Conservation (phyloP, 1,140 invertebrate species). For the Leptoteleia sp. region DNA sequence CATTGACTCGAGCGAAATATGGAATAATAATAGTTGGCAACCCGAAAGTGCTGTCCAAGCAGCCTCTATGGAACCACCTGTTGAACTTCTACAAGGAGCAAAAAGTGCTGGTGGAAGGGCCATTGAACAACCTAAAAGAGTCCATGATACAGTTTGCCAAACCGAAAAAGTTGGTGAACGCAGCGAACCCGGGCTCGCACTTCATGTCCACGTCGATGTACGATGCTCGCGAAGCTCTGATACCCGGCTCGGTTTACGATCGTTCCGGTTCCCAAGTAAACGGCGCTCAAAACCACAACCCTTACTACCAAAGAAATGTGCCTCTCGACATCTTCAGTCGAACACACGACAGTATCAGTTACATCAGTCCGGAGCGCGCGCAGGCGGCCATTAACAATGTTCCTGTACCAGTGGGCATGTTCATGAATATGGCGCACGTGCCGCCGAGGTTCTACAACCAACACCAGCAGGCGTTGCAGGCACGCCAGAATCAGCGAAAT, state of each 20-base stretch:
- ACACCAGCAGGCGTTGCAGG: conserved; percentile 87
- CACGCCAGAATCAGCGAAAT: conserved; percentile 79
- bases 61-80: conserved; percentile 99
- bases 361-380: conserved; percentile 93
- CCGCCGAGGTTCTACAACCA: conserved; percentile 94
- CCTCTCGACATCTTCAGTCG: conserved; percentile 84
- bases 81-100: conserved; percentile 99
- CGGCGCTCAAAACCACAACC: conserved; percentile 78
- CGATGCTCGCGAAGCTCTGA: conserved; percentile 93
- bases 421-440: conserved; percentile 95
- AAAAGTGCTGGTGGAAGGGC: conserved; percentile 98
- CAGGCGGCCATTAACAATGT: conserved; percentile 89
- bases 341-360: conserved; percentile 94
- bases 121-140: conserved; percentile 98
- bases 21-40: conserved; percentile 99
- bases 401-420: conserved; percentile 96
- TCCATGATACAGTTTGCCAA: conserved; percentile 98
- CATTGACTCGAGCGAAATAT: conserved; percentile 97
- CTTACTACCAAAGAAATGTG: conserved; percentile 80
- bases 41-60: conserved; percentile 98
- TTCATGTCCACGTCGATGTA: conserved; percentile 98
- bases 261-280: conserved; percentile 83
- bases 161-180: conserved; percentile 96
- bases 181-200: conserved; percentile 96
- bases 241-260: conserved; percentile 92